Base-by-base conservation (phyloP, 1,140 invertebrate genomes). In the Bradysia coprophila region DNA sequence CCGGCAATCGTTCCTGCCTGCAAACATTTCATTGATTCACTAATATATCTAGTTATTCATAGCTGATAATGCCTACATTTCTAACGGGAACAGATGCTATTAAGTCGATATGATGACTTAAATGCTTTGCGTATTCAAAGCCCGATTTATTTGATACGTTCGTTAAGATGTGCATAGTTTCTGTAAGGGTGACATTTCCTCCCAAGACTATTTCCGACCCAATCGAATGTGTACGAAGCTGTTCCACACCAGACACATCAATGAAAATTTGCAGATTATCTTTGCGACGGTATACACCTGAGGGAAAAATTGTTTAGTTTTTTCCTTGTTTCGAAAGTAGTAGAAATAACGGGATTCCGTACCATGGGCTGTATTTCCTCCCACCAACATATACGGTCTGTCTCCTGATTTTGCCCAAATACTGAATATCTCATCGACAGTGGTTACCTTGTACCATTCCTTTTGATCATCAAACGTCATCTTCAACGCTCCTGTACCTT, bases 1-100 rank as follows among this genome's bases (percentile, higher is more conserved):
- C 84, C 81, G 31, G 76, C 81, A 45, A 82, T 54, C 13, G 72
- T 75, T 43, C 71, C 78, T 41, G 69, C 66, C 76, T 76, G 52
- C 40, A 67, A 34, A 34, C n/a, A n/a, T n/a, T n/a, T n/a, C n/a
- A n/a, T n/a, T n/a, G n/a, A n/a, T n/a, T n/a, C n/a, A n/a, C n/a
- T n/a, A n/a, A n/a, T n/a, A n/a, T 38, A 31, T 20, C 31, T 3
- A 11, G n/a, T 45, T 21, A 38, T 15, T 43, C 4, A 31, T 23
- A 11, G 22, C 15, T 19, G 21, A 15, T n/a, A n/a, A 37, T 34
- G 60, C 57, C 56, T 54, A 75, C 72, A 57, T 75, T 76, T 55
- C 74, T 61, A 13, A 79, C 66, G 16, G 74, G 66, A 31, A 73
- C 67, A 51, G 69, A 71, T 6, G 74, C 75, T 28, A 78, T 64